Evolutionary conservation across 2,797 vertebrate genomes (phyloP).

Genomic region (Phyllotis vaccarum): DNA sequence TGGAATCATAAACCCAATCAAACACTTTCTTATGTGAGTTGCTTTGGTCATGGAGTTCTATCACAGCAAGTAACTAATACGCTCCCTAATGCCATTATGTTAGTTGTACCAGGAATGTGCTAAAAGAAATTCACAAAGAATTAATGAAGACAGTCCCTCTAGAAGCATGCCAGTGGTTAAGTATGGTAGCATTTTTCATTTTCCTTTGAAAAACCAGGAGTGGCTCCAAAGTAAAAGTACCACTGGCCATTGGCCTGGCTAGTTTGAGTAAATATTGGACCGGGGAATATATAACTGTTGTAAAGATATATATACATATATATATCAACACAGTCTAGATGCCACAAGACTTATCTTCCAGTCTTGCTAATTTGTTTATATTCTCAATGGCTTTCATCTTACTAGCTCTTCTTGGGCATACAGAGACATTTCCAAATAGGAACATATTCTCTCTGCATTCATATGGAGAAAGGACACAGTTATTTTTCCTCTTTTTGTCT

Average conservation of each 20-base stretch:
- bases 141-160: not conserved
- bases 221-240: not conserved
- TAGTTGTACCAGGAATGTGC: not conserved
- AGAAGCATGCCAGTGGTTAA: not conserved
- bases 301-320: rapidly evolving
- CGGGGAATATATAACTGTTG: not conserved
- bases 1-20: not conserved
- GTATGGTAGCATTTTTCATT: not conserved
- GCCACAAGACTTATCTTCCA: not conserved
- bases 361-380: not conserved
- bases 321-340: not conserved
- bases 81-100: not conserved
- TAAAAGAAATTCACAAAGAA: not conserved
- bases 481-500: not conserved
- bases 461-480: not conserved
- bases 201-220: not conserved
- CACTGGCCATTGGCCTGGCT: rapidly evolving
- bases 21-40: not conserved
- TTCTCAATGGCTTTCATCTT: not conserved
- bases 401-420: not conserved
- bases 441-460: constrained; percentile 37
- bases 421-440: constrained; percentile 52
- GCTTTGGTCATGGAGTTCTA: not conserved
- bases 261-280: too few species aligned
- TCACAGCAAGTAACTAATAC: too few species aligned